A percentile compares a stretch with the other conserved stretches of the same genome.
Evolutionary conservation across 2,888 invertebrate genomes (phyloP).

Genomic region (Sericinus montela): DNA sequence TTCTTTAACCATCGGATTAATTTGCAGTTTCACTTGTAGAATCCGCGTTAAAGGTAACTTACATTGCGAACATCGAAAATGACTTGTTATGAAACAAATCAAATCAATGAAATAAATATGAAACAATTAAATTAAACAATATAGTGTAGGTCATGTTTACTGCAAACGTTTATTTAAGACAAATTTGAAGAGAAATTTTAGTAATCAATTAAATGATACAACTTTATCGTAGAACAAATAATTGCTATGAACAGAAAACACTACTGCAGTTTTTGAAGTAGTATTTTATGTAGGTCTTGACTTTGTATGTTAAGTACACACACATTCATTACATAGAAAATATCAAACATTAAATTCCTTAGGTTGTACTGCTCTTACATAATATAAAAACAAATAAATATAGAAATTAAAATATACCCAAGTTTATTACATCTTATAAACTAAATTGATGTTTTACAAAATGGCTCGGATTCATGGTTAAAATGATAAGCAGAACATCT

Average conservation of each 20-base stretch:
- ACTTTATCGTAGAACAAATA: too few species aligned
- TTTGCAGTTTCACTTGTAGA: too few species aligned
- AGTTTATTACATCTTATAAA: constrained; percentile 4
- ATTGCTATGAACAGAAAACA: constrained; percentile 10
- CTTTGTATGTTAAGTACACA: too few species aligned
- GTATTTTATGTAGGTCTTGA: too few species aligned
- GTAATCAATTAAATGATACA: neutral
- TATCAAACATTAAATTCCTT: too few species aligned
- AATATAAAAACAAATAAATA: too few species aligned
- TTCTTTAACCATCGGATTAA: too few species aligned
- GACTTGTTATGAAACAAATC: too few species aligned
- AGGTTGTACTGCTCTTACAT: neutral
- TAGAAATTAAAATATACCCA: constrained; percentile 12
- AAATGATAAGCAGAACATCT: constrained; percentile 27
- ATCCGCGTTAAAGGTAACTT: too few species aligned
- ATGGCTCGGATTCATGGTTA: constrained; percentile 71
- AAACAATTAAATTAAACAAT: constrained; percentile 3
- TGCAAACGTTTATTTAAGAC: constrained; percentile 14
- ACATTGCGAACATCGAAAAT: too few species aligned
- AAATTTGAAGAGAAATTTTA: neutral
- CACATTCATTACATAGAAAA: neutral
- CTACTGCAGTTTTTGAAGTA: too few species aligned
- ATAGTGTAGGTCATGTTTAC: constrained; percentile 17
- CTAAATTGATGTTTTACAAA: constrained; percentile 27
- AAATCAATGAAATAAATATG: too few species aligned